phyloP scores from a whole-genome alignment of 1,140 invertebrate species.

The Paralvinella palmiformis region DNA sequence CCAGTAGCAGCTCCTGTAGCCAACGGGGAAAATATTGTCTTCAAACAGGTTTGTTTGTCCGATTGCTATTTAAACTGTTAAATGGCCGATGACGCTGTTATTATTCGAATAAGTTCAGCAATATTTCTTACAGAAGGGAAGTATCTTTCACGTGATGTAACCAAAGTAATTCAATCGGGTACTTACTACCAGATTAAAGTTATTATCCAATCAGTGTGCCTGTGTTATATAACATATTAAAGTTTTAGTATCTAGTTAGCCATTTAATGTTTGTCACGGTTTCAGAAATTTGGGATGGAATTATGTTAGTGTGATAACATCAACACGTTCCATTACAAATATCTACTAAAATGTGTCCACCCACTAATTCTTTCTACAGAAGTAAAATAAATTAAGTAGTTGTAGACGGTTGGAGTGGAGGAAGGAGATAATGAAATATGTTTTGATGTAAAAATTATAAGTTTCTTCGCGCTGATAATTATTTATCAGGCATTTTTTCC shows the following conservation, averaged over 20 bases:
- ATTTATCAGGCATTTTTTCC: neutral
- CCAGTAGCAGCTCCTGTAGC: conserved; percentile 19
- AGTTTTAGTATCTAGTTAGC: neutral
- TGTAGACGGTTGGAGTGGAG: neutral
- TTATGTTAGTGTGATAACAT: too few relatives aligned
- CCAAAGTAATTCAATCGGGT: too few relatives aligned
- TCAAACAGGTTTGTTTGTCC: conserved; percentile 37
- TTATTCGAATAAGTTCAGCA: neutral
- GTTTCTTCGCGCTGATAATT: neutral
- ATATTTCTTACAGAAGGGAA: neutral
- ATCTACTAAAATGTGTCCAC: too few relatives aligned
- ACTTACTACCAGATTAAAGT: too few relatives aligned
- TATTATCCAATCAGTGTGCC: neutral
- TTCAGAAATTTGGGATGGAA: neutral
- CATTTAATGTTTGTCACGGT: neutral
- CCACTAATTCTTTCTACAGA: too few relatives aligned
- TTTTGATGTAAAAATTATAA: neutral
- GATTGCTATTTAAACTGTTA: neutral
- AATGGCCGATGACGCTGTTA: neutral
- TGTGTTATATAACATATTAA: neutral
- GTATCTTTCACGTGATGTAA: neutral
- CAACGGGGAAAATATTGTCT: conserved; percentile 28
- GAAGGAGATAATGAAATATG: neutral
- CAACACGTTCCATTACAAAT: too few relatives aligned
- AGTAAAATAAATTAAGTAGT: neutral